Conservation (phyloP, 2,888 invertebrate species). For the Julus scandinavius region DNA sequence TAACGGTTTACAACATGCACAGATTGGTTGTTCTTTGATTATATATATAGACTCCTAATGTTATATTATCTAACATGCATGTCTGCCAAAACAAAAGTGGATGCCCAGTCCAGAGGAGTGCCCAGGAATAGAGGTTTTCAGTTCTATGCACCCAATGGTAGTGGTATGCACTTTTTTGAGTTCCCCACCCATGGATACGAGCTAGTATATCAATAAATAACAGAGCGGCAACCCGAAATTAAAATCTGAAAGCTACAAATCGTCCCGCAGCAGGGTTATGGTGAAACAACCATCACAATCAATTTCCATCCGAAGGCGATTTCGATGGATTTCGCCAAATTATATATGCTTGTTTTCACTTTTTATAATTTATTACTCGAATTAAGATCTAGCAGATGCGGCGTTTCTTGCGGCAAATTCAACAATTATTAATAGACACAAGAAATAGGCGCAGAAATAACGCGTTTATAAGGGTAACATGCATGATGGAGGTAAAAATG, state of each 20-base stretch:
- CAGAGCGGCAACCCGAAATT: slow-evolving; percentile 33
- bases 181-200: neutral
- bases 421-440: neutral
- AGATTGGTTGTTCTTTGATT: too few relatives aligned
- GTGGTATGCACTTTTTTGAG: neutral
- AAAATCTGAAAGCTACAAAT: slow-evolving; percentile 16
- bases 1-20: too few relatives aligned
- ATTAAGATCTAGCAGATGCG: slow-evolving; percentile 22
- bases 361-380: slow-evolving; percentile 26
- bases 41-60: too few relatives aligned
- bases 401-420: neutral
- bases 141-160: neutral
- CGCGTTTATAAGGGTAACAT: neutral
- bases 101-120: neutral
- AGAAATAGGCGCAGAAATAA: neutral
- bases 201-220: slow-evolving; percentile 10
- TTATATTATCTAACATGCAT: neutral
- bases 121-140: neutral
- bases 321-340: neutral
- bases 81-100: neutral
- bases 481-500: neutral
- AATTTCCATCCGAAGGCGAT: slow-evolving; percentile 6
- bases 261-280: slow-evolving; percentile 32
- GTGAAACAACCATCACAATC: slow-evolving; percentile 12
- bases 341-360: slow-evolving; percentile 25